A percentile compares a stretch with the other conserved stretches of the same genome.
These are phyloP conservation scores for Fundulus diaphanus DNA, from an alignment of 2,797 vertebrate species.

Conservation along the genomic window DNA sequence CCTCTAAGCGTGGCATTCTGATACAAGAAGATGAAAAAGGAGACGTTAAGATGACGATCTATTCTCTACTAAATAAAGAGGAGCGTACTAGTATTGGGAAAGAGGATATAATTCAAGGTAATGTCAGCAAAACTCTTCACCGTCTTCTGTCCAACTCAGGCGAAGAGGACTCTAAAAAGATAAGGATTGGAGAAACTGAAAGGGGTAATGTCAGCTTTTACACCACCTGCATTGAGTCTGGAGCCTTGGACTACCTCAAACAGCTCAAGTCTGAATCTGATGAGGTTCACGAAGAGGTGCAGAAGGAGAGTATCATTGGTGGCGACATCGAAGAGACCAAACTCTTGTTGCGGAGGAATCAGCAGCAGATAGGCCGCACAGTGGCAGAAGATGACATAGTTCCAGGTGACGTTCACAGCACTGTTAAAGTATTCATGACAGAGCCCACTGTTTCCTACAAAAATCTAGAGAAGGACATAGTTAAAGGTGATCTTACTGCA, in stretches of 20 bases:
- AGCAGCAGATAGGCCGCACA: slow-evolving; percentile 84
- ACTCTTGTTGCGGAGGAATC: slow-evolving; percentile 82
- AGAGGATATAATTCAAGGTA: slow-evolving; percentile 87
- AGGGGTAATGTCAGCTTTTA: slow-evolving; percentile 95
- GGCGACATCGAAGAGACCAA: slow-evolving; percentile 89
- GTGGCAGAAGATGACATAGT: slow-evolving; percentile 88
- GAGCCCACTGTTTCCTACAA: slow-evolving; percentile 78
- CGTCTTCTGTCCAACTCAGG: slow-evolving; percentile 84
- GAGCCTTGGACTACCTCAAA: slow-evolving; percentile 90
- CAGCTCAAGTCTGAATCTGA: slow-evolving; percentile 82
- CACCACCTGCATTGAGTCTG: slow-evolving; percentile 92
- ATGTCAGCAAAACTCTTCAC: slow-evolving; percentile 86
- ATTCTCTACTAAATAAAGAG: slow-evolving; percentile 90
- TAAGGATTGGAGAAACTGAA: slow-evolving; percentile 84
- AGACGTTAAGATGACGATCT: slow-evolving; percentile 93
- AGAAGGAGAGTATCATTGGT: slow-evolving; percentile 84
- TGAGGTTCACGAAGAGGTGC: slow-evolving; percentile 64
- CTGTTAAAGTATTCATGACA: slow-evolving; percentile 87
- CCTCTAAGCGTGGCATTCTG: slow-evolving; percentile 88
- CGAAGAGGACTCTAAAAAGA: slow-evolving; percentile 77
- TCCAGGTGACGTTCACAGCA: slow-evolving; percentile 87
- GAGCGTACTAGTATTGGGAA: slow-evolving; percentile 69
- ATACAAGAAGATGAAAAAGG: slow-evolving; percentile 94
- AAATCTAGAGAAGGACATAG: slow-evolving; percentile 83
- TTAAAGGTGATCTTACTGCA: slow-evolving; percentile 88